Base-by-base conservation (phyloP, 2,888 invertebrate species). In the Philaethria dido region DNA sequence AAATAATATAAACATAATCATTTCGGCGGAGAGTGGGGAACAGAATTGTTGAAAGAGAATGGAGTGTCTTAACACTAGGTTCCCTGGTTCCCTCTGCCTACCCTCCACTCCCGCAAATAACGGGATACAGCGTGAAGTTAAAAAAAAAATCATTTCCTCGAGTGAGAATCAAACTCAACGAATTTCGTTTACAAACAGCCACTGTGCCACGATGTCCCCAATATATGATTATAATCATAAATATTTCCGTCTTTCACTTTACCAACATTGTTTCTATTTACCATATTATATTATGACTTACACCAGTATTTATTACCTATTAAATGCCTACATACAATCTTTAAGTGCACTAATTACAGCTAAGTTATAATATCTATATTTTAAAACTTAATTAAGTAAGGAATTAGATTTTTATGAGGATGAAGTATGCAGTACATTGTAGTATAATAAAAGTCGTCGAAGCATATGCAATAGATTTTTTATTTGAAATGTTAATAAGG, bases 371-470 rank as follows among this genome's bases (percentile, higher is more conserved):
- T 55, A 55, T 55, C n/a, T 20, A 20, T 55, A 39, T 55, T 57
- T 42, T 42, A 57, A 42, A 42, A 42, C 25, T 57, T 42, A 57
- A 57, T 57, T 57, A 42, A 55, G 55, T 39, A 22, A 57, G 39
- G n/a, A 57, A 42, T 42, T 42, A 22, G 25, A 57, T 42, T 57
- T 57, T 57, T 57, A 57, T 22, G 57, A 57, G 57, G 42, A 57
- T 42, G 11, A 22, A 9, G 39, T 3, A n/a, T n/a, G 18, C 22
- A 42, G 39, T 39, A 11, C 22, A 9, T 16, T 52, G 29, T 29
- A 29, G 50, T n/a, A 22, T 57, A 20, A 22, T 57, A 57, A 57
- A 57, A 57, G n/a, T 57, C 55, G 11, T 8, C n/a, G 39, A 39
- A 39, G 22, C 55, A 57, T 57, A n/a, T 22, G 39, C 9, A 57